Evolutionary conservation across 2,113 vertebrate genomes (phyloP), one percentile per base, ranked within the genome.

Genomic region (Oreochromis niloticus): DNA sequence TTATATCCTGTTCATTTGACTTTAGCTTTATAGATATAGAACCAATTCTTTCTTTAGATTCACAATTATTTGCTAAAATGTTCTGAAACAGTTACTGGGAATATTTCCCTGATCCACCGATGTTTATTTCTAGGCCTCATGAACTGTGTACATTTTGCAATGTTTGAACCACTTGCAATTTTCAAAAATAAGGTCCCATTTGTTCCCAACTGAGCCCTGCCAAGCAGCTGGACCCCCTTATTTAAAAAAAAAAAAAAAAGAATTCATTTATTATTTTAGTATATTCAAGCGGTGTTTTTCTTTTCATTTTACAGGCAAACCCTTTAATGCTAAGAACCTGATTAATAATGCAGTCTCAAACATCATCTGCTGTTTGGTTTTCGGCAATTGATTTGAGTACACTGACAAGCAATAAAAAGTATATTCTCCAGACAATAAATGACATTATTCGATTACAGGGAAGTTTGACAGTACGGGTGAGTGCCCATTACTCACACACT

Each of bases 261-360:
- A 27, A 27, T 27, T 92, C 97, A 1, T 97, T 98, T 89, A 50
- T 50, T 50, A 19, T 50, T 50, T 52, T 52, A 19, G 17, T 52
- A 19, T 19, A 52, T 52, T 52, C 9, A 19, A 52, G 2, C 9
- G 83, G 97, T 81, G 95, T 96, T 36, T 50, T 7, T 43, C 39
- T 80, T 9, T 73, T 54, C 66, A 16, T 84, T 83, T 55, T 86
- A 17, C 84, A 98, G 97, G 96, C 13, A 93, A 96, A 56, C 89
- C 96, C 3, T 97, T 4, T 32, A 61, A 61, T 61, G 57, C 27
- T 81, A 96, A 96, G 5, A 88, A 94, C 54, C 94, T 96, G 89
- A 93, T 98, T n/a, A 97, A 97, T 54, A 94, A 93, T 0, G 97
- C 97, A 32, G 97, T 98, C 27, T 59, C 27, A 30, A 59, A 59